phyloP scores from a whole-genome alignment of 92 coral and sea anemone species.

The Porites divaricata region DNA sequence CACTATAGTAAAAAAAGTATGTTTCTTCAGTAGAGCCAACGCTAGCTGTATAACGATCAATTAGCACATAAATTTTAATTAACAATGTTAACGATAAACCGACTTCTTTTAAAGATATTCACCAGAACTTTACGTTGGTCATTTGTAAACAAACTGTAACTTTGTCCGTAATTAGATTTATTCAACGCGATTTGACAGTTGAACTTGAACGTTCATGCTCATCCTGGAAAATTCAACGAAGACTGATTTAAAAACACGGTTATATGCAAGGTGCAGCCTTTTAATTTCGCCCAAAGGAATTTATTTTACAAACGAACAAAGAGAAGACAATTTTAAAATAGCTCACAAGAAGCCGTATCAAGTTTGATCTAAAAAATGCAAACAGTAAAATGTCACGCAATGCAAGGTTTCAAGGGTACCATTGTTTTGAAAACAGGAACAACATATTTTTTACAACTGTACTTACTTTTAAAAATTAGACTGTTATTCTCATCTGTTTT shows the following conservation, averaged over 20 bases:
- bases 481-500: slow-evolving; percentile 1
- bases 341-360: no score
- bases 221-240: no score
- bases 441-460: background rate
- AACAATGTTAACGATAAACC: background rate
- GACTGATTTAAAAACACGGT: no score
- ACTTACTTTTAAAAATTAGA: background rate
- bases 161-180: no score
- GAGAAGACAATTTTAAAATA: no score
- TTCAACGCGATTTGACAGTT: no score
- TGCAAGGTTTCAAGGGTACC: slow-evolving; percentile 17
- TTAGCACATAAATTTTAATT: background rate
- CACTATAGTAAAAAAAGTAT: background rate
- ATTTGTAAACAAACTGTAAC: background rate
- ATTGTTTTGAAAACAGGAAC: background rate
- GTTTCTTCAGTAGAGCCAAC: slow-evolving; percentile 8
- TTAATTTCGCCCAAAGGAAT: no score
- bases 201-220: no score
- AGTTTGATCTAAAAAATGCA: slow-evolving; percentile 1
- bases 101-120: background rate
- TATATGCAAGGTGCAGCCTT: no score
- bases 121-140: slow-evolving; percentile 5
- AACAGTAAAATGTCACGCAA: slow-evolving; percentile 14
- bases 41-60: slow-evolving; percentile 1
- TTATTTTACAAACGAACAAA: no score